These are phyloP conservation scores for Enhydra lutris DNA, from an alignment of 2,113 vertebrate genomes.

Conservation along the genomic window DNA sequence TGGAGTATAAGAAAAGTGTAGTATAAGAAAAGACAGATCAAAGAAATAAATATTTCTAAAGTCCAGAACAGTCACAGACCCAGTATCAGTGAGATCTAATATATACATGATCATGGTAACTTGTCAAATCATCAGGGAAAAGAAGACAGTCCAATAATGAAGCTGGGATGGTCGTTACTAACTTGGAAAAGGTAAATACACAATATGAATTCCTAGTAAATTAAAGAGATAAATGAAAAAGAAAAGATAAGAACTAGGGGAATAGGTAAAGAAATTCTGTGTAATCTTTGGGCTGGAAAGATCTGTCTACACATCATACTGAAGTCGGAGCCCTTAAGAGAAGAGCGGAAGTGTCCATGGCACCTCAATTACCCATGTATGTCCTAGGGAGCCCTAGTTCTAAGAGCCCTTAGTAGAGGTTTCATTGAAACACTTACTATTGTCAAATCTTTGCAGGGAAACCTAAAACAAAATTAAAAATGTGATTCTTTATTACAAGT, in stretches of 20 bases:
- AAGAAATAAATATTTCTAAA: constrained; percentile 27
- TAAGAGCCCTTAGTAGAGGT: background rate
- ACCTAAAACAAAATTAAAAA: background rate
- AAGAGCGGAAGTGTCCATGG: background rate
- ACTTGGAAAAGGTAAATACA: background rate
- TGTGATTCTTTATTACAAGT: background rate
- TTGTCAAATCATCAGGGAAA: background rate
- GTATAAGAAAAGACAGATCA: background rate
- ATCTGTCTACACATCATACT: background rate
- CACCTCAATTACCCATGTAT: background rate
- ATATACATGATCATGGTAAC: background rate
- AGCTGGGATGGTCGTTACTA: background rate
- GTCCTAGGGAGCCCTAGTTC: background rate
- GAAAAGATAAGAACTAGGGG: background rate
- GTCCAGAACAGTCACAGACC: background rate
- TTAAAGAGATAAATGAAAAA: background rate
- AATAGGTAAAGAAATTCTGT: background rate
- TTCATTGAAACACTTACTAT: background rate
- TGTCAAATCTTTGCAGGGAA: background rate
- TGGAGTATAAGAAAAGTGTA: background rate
- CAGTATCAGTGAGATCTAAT: background rate
- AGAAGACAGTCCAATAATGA: background rate
- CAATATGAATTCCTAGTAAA: background rate
- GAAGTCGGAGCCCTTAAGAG: background rate
- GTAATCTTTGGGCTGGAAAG: background rate